A percentile compares a stretch with the other conserved stretches of the same genome.
These are phyloP conservation scores for Clarias magur DNA, from an alignment of 2,113 vertebrate genomes.

Conservation along the genomic window DNA sequence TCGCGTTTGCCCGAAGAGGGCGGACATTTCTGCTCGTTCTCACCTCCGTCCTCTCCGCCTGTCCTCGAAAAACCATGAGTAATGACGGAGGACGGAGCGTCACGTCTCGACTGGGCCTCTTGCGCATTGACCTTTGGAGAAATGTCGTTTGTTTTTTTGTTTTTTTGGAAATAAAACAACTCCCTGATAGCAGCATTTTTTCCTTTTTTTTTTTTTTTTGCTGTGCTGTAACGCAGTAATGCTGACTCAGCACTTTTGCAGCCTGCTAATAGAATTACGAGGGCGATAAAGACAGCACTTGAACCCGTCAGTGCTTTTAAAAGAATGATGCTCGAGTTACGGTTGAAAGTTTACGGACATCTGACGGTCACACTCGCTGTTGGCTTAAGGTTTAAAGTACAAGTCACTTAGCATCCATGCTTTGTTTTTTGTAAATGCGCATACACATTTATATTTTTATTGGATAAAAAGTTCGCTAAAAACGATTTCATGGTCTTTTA, in stretches of 20 bases:
- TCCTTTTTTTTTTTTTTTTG: neutral
- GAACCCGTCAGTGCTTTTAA: conserved; percentile 9
- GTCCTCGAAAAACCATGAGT: conserved; percentile 27
- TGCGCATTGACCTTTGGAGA: conserved; percentile 29
- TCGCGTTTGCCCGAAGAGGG: neutral
- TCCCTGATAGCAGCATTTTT: conserved; percentile 5
- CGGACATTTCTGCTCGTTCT: neutral
- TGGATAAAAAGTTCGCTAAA: no score
- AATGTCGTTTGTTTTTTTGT: neutral
- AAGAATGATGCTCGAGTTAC: neutral
- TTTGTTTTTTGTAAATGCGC: no score
- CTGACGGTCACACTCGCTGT: neutral
- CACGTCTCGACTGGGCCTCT: conserved; percentile 8
- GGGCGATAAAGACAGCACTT: conserved; percentile 2
- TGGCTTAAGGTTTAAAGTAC: neutral
- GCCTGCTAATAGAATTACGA: conserved; percentile 38
- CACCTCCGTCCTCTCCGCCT: neutral
- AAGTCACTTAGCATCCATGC: neutral
- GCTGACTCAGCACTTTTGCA: conserved; percentile 39
- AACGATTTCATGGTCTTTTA: no score
- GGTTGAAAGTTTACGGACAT: no score
- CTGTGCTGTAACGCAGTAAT: conserved; percentile 22
- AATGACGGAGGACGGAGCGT: conserved; percentile 1
- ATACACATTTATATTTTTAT: no score
- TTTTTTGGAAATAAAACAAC: conserved; percentile 5